Evolutionary conservation across 2,113 vertebrate species (phyloP).

Genomic region (Alethe diademata): DNA sequence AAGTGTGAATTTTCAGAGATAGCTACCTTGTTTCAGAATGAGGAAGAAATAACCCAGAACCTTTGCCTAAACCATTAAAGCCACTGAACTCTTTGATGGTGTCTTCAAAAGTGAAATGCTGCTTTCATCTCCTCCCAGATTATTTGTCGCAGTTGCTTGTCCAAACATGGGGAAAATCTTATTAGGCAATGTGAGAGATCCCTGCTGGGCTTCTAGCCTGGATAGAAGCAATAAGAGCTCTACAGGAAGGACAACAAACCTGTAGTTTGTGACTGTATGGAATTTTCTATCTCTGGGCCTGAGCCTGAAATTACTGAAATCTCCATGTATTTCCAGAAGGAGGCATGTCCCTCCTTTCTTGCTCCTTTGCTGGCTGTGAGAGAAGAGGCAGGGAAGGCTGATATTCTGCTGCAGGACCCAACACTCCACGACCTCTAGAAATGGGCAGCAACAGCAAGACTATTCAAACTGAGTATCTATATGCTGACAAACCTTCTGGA

Average conservation of each 20-base stretch:
- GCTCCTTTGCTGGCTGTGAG: neutral
- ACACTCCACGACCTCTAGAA: neutral
- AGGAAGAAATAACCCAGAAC: constrained; percentile 5
- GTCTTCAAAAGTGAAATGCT: neutral
- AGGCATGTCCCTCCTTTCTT: neutral
- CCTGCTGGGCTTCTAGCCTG: neutral
- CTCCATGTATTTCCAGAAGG: neutral
- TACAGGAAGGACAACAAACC: neutral
- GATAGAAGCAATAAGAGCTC: neutral
- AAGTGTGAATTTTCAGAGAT: neutral
- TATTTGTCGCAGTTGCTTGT: neutral
- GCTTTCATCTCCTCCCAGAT: constrained; percentile 16
- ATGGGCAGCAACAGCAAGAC: neutral
- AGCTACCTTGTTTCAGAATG: neutral
- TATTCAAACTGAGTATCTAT: neutral
- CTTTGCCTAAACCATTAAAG: constrained; percentile 21
- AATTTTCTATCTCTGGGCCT: neutral
- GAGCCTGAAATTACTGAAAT: neutral
- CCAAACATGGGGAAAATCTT: neutral
- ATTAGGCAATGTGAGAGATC: neutral
- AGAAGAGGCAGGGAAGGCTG: neutral
- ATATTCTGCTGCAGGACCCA: neutral
- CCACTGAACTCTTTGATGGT: neutral
- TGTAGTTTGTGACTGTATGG: neutral
- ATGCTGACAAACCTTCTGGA: neutral